phyloP scores from a whole-genome alignment of 2,797 vertebrate genomes.

The Sebastes reedi region DNA sequence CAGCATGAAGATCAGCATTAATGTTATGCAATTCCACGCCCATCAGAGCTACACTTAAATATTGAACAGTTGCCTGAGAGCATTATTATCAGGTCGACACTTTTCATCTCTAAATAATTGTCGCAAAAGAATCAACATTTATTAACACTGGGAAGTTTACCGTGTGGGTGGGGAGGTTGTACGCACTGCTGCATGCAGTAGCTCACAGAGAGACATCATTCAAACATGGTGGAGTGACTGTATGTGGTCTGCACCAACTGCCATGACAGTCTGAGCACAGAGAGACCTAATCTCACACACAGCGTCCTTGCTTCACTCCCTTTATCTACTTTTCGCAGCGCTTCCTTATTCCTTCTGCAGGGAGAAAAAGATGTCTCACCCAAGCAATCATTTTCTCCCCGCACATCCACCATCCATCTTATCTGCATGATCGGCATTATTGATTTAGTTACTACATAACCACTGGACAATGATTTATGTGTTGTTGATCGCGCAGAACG shows the following conservation, averaged over 20 bases:
- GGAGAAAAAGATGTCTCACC: conserved; percentile 11
- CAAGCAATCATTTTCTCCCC: conserved; percentile 35
- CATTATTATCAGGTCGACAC: background rate
- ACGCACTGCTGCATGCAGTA: background rate
- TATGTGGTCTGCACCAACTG: conserved; percentile 58
- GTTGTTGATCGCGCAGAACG: conserved; percentile 34
- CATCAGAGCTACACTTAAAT: background rate
- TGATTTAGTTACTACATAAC: conserved; percentile 61
- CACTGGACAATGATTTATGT: conserved; percentile 61
- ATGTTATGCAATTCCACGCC: background rate
- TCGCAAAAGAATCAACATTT: background rate
- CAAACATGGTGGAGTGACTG: conserved; percentile 23
- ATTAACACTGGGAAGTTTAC: background rate
- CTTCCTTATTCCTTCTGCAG: conserved; percentile 62
- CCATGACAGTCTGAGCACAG: conserved; percentile 25
- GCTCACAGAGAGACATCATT: conserved; percentile 12
- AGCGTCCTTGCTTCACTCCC: conserved; percentile 38
- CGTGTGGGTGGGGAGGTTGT: no score
- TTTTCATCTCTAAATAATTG: background rate
- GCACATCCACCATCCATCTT: conserved; percentile 56
- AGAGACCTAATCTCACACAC: conserved; percentile 37
- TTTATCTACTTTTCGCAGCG: conserved; percentile 65
- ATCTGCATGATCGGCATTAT: conserved; percentile 65
- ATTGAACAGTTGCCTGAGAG: background rate
- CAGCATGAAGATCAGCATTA: background rate